Conservation (phyloP, 2,113 vertebrate species). For the Oreocharis arfaki region DNA sequence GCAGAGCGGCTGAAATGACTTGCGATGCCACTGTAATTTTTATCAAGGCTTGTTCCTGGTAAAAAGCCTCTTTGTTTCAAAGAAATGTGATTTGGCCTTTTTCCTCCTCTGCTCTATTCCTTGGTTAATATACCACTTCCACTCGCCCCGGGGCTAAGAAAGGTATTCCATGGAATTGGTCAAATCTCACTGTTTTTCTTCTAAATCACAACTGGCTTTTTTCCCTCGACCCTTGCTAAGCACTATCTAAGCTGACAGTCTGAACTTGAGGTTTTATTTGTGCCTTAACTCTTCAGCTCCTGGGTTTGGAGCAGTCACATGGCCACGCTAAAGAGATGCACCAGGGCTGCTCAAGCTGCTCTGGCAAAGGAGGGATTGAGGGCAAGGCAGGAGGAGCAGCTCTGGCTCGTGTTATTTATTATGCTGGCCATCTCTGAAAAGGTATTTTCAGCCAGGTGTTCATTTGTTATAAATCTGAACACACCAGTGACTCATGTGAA, state of each 20-base stretch:
- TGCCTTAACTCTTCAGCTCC: conserved; percentile 48
- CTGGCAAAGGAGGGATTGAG: neutral
- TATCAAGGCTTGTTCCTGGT: conserved; percentile 81
- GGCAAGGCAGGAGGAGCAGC: neutral
- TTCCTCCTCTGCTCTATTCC: conserved; percentile 72
- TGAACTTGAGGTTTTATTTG: conserved; percentile 37
- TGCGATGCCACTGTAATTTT: conserved; percentile 78
- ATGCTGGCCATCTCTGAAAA: neutral
- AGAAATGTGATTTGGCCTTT: conserved; percentile 81
- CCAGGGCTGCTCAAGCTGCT: neutral
- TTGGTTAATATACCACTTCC: conserved; percentile 81
- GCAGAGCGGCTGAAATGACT: conserved; percentile 73
- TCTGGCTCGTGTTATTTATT: neutral
- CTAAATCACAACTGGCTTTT: conserved; percentile 71
- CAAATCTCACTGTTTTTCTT: conserved; percentile 71
- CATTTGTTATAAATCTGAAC: neutral
- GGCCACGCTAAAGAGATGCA: neutral
- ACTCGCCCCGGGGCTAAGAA: conserved; percentile 72
- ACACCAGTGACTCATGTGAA: neutral
- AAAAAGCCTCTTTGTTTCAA: conserved; percentile 83
- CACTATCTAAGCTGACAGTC: conserved; percentile 53
- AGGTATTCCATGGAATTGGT: conserved; percentile 74
- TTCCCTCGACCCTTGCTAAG: conserved; percentile 56
- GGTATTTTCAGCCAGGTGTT: neutral
- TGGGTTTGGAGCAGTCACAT: neutral